Base-by-base conservation (phyloP, 2,797 vertebrate genomes). In the Tadarida brasiliensis region DNA sequence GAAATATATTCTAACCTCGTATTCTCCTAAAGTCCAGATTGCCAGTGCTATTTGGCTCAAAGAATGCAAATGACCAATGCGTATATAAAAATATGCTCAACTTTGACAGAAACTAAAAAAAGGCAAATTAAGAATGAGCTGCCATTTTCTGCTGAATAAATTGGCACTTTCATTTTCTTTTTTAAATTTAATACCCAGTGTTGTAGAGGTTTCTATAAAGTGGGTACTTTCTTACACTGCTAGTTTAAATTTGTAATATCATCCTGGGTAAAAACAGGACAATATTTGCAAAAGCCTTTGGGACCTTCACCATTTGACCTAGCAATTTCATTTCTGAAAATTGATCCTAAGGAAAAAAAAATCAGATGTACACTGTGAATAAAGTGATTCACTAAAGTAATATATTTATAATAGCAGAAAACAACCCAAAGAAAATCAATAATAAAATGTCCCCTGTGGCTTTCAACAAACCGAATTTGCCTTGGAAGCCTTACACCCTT, bases 361-460 rank as follows among this genome's bases (percentile, higher is more conserved):
- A 59, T 12, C 16, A 35, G 33, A 35, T 71, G 70, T 30, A 63
- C 11, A 70, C 8, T 57, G 12, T 78, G 17, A 20, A 15, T 4
- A 35, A 30, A 63, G 2, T 12, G 67, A 16, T 63, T 83, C 39
- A 49, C 2, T 51, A 17, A 83, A 59, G 11, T 19, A 70, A 78
- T 88, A 78, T 88, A 77, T 59, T 89, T 78, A 70, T 51, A 94
- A 87, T 63, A 84, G 35, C 9, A 95, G 57, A 83, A 35, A 44
- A 81, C 19, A 14, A 35, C 1, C 11, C 7, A 57, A 65, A 71
- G n/a, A 93, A 85, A 78, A 59, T 91, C 3, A 87, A 61, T 76
- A 71, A 19, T 30, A 4, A 87, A 56, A 17, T 44, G 17, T 16
- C 17, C 2, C 73, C 59, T 73, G 16, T 49, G n/a, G 8, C 63